Conservation (phyloP, 2,113 vertebrate species). For the Paratilapia polleni region DNA sequence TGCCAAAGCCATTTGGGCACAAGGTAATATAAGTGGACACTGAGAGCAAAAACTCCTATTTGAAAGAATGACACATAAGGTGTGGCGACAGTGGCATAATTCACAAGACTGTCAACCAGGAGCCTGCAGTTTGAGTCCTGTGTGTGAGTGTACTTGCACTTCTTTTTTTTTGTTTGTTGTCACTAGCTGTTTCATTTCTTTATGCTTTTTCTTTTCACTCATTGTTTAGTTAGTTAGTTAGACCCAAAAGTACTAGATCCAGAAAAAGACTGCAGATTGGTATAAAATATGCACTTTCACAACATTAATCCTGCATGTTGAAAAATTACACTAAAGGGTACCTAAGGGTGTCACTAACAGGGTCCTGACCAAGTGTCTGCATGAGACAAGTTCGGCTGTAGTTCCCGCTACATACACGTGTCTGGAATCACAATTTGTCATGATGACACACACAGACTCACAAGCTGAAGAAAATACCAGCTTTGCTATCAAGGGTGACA, state of each 20-base stretch:
- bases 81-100: background rate
- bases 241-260: background rate
- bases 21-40: background rate
- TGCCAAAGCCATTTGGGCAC: slow-evolving; percentile 2
- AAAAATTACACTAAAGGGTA: background rate
- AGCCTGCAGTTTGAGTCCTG: background rate
- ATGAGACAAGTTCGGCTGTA: background rate
- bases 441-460: background rate
- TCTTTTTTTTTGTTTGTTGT: background rate
- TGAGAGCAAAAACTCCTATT: background rate
- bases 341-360: background rate
- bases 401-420: background rate
- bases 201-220: background rate
- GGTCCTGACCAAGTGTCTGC: background rate
- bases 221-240: background rate
- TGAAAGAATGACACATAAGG: background rate
- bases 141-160: background rate
- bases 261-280: background rate
- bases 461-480: background rate
- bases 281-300: background rate
- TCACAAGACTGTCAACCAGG: background rate
- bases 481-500: background rate
- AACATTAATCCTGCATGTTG: background rate
- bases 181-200: background rate
- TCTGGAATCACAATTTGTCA: background rate